A percentile compares a stretch with the other conserved stretches of the same genome.
These are phyloP conservation scores for Matsumyia berberina DNA, from an alignment of 2,888 invertebrate species.

Conservation along the genomic window DNA sequence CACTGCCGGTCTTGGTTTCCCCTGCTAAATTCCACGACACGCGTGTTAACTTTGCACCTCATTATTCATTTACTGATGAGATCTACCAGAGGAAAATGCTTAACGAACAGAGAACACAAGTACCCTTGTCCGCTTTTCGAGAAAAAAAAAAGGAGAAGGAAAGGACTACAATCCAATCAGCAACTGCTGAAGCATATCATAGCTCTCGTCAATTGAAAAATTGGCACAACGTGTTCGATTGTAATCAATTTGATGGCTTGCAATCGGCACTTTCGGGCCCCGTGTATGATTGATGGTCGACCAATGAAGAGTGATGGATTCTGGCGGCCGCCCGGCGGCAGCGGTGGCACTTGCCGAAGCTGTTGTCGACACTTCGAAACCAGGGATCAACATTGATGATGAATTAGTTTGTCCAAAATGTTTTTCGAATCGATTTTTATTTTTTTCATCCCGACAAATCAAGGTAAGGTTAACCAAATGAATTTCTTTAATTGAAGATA, in stretches of 20 bases:
- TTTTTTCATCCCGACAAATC: slow-evolving; percentile 64
- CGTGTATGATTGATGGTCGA: slow-evolving; percentile 70
- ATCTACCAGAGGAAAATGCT: slow-evolving; percentile 17
- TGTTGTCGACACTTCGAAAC: slow-evolving; percentile 56
- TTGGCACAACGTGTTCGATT: slow-evolving; percentile 63
- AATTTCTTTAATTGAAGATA: slow-evolving; percentile 30
- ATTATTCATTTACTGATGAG: slow-evolving; percentile 58
- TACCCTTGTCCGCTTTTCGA: slow-evolving; percentile 28
- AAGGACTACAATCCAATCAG: background rate
- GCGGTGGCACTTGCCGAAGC: slow-evolving; percentile 26
- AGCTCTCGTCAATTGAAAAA: slow-evolving; percentile 44
- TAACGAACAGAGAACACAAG: slow-evolving; percentile 23
- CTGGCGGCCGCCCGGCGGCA: slow-evolving; percentile 8
- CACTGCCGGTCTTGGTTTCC: slow-evolving; percentile 16
- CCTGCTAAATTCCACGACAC: slow-evolving; percentile 48
- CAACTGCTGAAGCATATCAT: slow-evolving; percentile 20
- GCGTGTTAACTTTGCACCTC: slow-evolving; percentile 59
- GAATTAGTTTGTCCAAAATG: slow-evolving; percentile 64
- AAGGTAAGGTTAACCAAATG: slow-evolving; percentile 22
- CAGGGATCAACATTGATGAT: slow-evolving; percentile 51
- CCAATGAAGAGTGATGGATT: slow-evolving; percentile 73
- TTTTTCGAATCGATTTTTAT: slow-evolving; percentile 49
- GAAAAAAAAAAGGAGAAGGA: slow-evolving; percentile 8
- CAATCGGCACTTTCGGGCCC: slow-evolving; percentile 60
- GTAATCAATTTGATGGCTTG: slow-evolving; percentile 70